Evolutionary conservation across 2,797 vertebrate species (phyloP), one percentile per base, ranked within the genome.

Genomic region (Phoxinus dragarum): DNA sequence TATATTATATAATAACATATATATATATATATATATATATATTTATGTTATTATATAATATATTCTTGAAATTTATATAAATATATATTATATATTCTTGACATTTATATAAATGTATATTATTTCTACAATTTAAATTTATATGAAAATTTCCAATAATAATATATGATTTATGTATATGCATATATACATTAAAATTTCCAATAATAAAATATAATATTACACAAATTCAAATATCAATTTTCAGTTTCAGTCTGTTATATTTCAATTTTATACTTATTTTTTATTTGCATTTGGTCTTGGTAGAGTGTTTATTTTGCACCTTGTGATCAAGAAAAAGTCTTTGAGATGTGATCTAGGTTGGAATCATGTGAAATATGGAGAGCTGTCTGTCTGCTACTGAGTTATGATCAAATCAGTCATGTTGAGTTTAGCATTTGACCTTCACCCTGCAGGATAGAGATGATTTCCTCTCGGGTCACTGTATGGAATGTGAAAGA

Each of bases 361-460:
- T 31, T 42, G 7, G 5, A 56, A 79, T 44, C 0, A 3, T 72
- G 2, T 80, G 78, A 88, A 83, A 85, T 86, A 85, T 42, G 19
- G 84, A 73, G 64, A 68, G 69, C 89, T 89, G 89, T 87, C 81
- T 78, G 47, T 86, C 38, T 67, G 79, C 84, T 61, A 52, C 84
- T 79, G 83, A 88, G 87, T 72, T 89, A 42, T 88, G 82, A 75
- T 79, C 69, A 61, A 73, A 86, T 86, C 84, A 86, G 44, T 54
- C 76, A 86, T 91, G 89, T 89, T 90, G 81, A 88, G 80, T 52
- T 92, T 92, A 90, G 92, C 86, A 88, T 91, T 91, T 93, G 86
- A 92, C 91, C 91, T 80, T 34, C 81, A 44, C 89, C 74, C 87
- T 84, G 87, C 75, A 71, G 88, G 90, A 87, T 36, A 80, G 82